Base-by-base conservation (phyloP, 1,140 invertebrate species). In the Popillia japonica region DNA sequence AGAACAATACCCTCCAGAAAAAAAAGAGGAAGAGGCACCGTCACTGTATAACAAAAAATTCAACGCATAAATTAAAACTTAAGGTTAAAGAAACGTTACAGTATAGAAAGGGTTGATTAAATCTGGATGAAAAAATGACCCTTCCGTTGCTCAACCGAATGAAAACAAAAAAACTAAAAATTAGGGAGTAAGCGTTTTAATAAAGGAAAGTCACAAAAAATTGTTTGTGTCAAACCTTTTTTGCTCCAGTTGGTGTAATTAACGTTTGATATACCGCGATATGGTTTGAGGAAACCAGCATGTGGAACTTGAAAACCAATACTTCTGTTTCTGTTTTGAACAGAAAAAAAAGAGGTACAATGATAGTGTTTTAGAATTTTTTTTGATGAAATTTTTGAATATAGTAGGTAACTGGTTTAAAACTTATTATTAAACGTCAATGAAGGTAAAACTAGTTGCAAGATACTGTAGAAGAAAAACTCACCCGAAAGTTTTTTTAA, bases 251-350 rank as follows among this genome's bases (percentile, higher is more conserved):
- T 64, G 23, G 61, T 20, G 61, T 20, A 64, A 64, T 64, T 64
- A 64, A 64, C 61, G 61, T 64, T 64, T 64, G 61, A 64, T 64
- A 64, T 64, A 64, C 61, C 61, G 61, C 61, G 61, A 64, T 64
- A 64, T 11, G 23, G 17, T 9, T 7, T 10, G 59, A 61, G 17
- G 59, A 61, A 61, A 61, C 59, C 23, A 64, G 61, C 9, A 17
- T 64, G 61, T 22, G 61, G 23, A 64, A 64, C 3, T 11, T 64
- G 61, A 64, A 64, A 64, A 64, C 61, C 61, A 23, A 64, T 27
- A 2, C 22, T 23, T 17, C 22, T 8, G 17, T 64, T 64, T 64
- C 61, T 20, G 17, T 64, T 64, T 64, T 22, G 7, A 64, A 0
- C 17, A 64, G 17, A 64, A 64, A 64, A 64, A 23, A 64, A 64